Conservation (phyloP, 2,113 vertebrate genomes). For the Hiodon alosoides region DNA sequence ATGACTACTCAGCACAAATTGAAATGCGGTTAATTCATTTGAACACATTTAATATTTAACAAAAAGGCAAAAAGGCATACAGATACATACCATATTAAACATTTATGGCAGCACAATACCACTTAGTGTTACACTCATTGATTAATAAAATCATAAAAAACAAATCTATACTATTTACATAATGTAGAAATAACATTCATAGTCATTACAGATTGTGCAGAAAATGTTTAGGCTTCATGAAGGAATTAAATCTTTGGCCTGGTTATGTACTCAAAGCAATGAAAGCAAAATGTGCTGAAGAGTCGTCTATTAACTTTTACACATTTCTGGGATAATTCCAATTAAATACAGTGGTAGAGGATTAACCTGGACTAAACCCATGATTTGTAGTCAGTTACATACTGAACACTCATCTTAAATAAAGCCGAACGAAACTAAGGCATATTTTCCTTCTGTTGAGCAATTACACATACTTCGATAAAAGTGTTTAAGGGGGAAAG, state of each 20-base stretch:
- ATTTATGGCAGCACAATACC: background rate
- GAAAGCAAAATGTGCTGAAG: background rate
- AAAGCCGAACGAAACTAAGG: too few relatives aligned
- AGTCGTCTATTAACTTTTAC: background rate
- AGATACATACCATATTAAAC: slow-evolving; percentile 5
- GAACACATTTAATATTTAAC: slow-evolving; percentile 15
- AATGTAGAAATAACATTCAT: slow-evolving; percentile 14
- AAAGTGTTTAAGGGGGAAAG: too few relatives aligned
- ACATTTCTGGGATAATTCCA: too few relatives aligned
- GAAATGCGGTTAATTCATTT: background rate
- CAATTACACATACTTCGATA: too few relatives aligned
- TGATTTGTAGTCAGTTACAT: too few relatives aligned
- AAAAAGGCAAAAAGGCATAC: slow-evolving; percentile 9
- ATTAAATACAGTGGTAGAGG: too few relatives aligned
- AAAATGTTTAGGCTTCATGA: slow-evolving; percentile 3
- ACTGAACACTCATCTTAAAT: too few relatives aligned
- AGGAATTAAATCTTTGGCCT: background rate
- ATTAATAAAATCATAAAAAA: background rate
- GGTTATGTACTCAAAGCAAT: background rate
- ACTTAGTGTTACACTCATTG: background rate
- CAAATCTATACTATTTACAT: background rate
- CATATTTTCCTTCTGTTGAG: too few relatives aligned
- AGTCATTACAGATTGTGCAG: background rate
- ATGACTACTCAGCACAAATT: background rate
- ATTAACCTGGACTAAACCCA: too few relatives aligned